A percentile compares a stretch with the other conserved stretches of the same genome.
These are phyloP conservation scores for Nephrotoma flavescens DNA, from an alignment of 2,888 invertebrate species.

Conservation along the genomic window DNA sequence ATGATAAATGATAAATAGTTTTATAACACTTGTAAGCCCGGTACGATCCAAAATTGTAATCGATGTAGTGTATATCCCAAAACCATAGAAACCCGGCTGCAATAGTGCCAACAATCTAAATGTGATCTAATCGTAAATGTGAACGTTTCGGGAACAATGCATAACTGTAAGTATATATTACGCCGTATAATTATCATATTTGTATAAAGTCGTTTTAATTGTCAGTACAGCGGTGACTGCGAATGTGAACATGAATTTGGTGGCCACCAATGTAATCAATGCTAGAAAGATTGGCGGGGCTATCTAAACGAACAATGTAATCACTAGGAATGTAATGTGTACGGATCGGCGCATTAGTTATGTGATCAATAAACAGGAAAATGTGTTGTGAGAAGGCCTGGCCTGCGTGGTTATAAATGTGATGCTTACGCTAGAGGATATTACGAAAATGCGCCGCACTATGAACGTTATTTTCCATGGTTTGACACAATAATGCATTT, in stretches of 20 bases:
- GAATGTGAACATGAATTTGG: too few relatives aligned
- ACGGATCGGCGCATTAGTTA: slow-evolving; percentile 73
- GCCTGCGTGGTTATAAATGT: slow-evolving; percentile 91
- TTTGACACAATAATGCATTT: slow-evolving; percentile 85
- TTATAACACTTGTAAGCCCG: too few relatives aligned
- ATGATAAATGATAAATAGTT: too few relatives aligned
- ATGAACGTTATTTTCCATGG: slow-evolving; percentile 94
- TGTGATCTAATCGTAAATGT: slow-evolving; percentile 87
- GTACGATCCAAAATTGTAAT: too few relatives aligned
- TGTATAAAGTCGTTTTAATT: slow-evolving; percentile 80
- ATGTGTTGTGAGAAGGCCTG: slow-evolving; percentile 79
- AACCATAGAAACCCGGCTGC: slow-evolving; percentile 94
- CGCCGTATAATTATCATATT: neutral
- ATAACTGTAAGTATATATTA: slow-evolving; percentile 49
- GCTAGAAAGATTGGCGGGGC: slow-evolving; percentile 90
- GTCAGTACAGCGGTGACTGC: too few relatives aligned
- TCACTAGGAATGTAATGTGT: slow-evolving; percentile 76
- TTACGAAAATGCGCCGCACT: slow-evolving; percentile 78
- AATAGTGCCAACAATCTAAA: slow-evolving; percentile 86
- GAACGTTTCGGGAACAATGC: slow-evolving; percentile 67
- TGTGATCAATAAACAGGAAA: slow-evolving; percentile 85
- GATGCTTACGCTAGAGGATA: slow-evolving; percentile 86
- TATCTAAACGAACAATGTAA: slow-evolving; percentile 78
- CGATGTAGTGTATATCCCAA: slow-evolving; percentile 78
- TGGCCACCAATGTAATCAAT: slow-evolving; percentile 95